Percentiles rank a stretch among this genome's conserved stretches.
Evolutionary conservation across 2,888 invertebrate species (phyloP).

Genomic region (Campaea margaritaria): DNA sequence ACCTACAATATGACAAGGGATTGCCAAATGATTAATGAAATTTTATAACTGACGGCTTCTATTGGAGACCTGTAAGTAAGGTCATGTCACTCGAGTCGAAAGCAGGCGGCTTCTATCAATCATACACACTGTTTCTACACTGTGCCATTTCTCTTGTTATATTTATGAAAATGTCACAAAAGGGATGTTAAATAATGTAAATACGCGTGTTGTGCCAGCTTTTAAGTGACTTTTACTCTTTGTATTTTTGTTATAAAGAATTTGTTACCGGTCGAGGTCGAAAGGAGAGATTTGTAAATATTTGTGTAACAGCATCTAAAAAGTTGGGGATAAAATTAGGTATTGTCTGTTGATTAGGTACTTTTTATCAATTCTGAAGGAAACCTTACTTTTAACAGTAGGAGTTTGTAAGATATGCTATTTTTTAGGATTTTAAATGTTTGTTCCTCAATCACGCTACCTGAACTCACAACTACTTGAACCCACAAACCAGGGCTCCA

Average conservation of each 20-base stretch:
- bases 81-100: not conserved
- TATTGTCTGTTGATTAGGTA: no score
- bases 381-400: no score
- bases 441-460: no score
- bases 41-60: no score
- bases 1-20: no score
- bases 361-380: no score
- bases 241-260: constrained; percentile 21
- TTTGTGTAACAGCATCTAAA: constrained; percentile 18
- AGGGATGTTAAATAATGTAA: constrained; percentile 33
- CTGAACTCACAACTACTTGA: no score
- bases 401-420: no score
- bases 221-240: constrained; percentile 30
- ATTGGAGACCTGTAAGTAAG: not conserved
- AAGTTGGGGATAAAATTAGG: constrained; percentile 1
- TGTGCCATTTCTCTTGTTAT: constrained; percentile 12
- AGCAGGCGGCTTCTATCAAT: not conserved
- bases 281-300: constrained; percentile 17
- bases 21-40: no score
- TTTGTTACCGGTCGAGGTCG: constrained; percentile 11
- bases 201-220: constrained; percentile 26
- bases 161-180: constrained; percentile 29
- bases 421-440: no score
- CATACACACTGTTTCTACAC: not conserved
- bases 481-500: no score